These are phyloP conservation scores for Nycticebus coucang DNA, from an alignment of 2,113 vertebrate genomes.

Conservation along the genomic window DNA sequence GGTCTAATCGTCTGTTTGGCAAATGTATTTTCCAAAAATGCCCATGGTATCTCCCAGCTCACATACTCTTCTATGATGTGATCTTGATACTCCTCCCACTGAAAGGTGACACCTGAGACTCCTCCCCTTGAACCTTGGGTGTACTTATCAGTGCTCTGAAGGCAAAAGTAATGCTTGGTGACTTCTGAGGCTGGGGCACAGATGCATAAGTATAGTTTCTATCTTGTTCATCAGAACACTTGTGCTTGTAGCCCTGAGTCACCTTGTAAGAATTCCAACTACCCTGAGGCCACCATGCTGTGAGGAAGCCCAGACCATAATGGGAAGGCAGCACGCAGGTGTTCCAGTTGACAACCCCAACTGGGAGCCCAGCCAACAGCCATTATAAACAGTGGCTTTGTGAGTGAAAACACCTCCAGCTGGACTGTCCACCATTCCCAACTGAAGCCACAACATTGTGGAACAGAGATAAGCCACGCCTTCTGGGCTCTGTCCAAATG, in stretches of 20 bases:
- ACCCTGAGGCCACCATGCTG: not conserved
- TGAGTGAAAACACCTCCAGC: not conserved
- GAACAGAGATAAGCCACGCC: not conserved
- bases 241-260: not conserved
- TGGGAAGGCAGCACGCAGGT: not conserved
- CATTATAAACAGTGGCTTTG: not conserved
- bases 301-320: not conserved
- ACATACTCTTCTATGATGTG: not conserved
- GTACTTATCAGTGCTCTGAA: not conserved
- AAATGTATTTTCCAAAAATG: not conserved
- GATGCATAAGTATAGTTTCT: not conserved
- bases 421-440: not conserved
- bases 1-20: not conserved
- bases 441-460: not conserved
- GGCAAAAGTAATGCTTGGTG: not conserved
- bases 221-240: not conserved
- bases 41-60: not conserved
- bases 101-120: not conserved
- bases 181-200: not conserved
- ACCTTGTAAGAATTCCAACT: not conserved
- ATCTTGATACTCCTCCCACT: not conserved
- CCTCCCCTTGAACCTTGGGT: not conserved
- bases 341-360: not conserved
- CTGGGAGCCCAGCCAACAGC: not conserved
- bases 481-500: conserved; percentile 17